These are phyloP conservation scores for Oreochromis tanganicae DNA, from an alignment of 2,113 vertebrate species.

Conservation along the genomic window DNA sequence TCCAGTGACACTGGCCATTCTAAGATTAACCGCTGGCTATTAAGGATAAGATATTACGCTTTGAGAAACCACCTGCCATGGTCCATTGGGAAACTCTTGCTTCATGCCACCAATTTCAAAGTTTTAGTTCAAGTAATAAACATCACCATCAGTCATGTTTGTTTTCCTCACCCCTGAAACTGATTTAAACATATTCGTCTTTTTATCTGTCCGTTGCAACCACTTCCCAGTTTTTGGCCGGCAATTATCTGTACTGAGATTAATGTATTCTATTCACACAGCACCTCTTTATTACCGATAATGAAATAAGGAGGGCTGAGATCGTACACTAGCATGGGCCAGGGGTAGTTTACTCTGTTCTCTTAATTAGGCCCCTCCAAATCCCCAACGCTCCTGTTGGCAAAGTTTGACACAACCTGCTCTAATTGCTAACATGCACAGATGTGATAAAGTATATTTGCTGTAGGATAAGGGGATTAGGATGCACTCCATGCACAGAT, in stretches of 20 bases:
- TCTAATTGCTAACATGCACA: slow-evolving; percentile 52
- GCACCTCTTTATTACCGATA: slow-evolving; percentile 9
- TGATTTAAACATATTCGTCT: not conserved
- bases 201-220: not conserved
- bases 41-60: not conserved
- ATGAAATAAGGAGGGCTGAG: slow-evolving; percentile 20
- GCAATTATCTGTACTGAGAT: not conserved
- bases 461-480: slow-evolving; percentile 52
- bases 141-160: not conserved
- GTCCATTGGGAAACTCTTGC: not conserved
- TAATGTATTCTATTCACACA: slow-evolving; percentile 24
- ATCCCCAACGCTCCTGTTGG: slow-evolving; percentile 41
- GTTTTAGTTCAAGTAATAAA: not conserved
- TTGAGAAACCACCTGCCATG: not conserved
- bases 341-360: slow-evolving; percentile 43
- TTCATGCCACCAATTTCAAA: not conserved
- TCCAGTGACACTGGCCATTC: not conserved
- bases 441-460: slow-evolving; percentile 56
- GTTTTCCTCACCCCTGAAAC: not conserved
- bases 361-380: slow-evolving; percentile 57
- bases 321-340: not conserved
- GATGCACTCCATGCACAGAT: slow-evolving; percentile 26
- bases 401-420: slow-evolving; percentile 45
- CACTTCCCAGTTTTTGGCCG: not conserved
- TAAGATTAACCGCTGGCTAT: not conserved